phyloP scores from a whole-genome alignment of 2,888 invertebrate species.

The Mechanitis messenoides region DNA sequence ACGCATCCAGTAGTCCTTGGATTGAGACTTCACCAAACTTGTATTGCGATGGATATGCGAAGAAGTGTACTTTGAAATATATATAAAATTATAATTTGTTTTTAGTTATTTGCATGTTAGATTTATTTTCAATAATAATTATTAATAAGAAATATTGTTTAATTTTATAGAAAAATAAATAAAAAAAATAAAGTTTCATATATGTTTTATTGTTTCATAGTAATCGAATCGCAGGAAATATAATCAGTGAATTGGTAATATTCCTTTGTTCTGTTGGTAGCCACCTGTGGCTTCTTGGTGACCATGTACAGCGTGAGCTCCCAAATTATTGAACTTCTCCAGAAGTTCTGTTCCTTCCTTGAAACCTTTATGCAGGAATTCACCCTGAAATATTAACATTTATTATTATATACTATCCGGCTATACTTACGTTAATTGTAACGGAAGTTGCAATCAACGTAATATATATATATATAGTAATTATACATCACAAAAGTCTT shows the following conservation, averaged over 20 bases:
- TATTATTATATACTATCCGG: no score
- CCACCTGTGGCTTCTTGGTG: conserved; percentile 78
- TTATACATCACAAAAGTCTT: no score
- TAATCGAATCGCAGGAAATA: conserved; percentile 8
- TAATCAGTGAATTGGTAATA: conserved; percentile 68
- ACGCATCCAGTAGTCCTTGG: conserved; percentile 41
- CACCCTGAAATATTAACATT: conserved; percentile 52
- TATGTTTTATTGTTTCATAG: background rate
- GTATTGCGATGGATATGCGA: conserved; percentile 48
- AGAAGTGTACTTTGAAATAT: conserved; percentile 45
- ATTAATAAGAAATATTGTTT: no score
- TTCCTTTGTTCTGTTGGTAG: conserved; percentile 75
- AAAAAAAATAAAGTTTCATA: background rate
- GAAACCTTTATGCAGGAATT: conserved; percentile 77
- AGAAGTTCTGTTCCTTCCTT: conserved; percentile 75
- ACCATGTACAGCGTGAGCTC: conserved; percentile 77
- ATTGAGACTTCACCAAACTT: conserved; percentile 34
- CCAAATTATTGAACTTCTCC: conserved; percentile 78
- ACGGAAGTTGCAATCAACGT: no score
- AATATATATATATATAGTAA: no score
- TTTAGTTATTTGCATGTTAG: conserved; percentile 30
- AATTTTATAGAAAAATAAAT: background rate
- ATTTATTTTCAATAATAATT: conserved; percentile 22
- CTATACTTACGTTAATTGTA: no score
- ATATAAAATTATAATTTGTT: conserved; percentile 34